Evolutionary conservation across 2,888 invertebrate genomes (phyloP).

Genomic region (Mechanitis mazaeus): DNA sequence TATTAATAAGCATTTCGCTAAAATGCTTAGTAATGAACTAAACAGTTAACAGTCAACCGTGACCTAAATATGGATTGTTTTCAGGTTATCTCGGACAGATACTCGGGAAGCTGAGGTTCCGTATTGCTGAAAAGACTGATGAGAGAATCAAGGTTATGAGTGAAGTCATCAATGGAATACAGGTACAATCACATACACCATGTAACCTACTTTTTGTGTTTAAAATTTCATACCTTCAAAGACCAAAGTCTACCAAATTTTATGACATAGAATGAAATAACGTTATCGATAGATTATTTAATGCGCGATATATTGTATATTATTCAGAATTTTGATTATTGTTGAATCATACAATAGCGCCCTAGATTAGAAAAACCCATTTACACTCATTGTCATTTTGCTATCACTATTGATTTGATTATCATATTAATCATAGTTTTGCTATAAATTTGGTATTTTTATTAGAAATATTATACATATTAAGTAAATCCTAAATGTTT

Average conservation of each 20-base stretch:
- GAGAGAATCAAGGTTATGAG: constrained; percentile 93
- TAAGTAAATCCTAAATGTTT: too few species aligned
- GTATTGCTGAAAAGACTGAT: constrained; percentile 90
- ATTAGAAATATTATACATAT: too few species aligned
- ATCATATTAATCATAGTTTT: neutral
- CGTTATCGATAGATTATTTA: too few species aligned
- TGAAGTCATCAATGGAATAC: constrained; percentile 94
- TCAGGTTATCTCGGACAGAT: constrained; percentile 74
- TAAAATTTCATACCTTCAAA: neutral
- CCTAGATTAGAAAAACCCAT: neutral
- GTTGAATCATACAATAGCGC: neutral
- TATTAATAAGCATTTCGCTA: too few species aligned
- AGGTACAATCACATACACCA: constrained; percentile 71
- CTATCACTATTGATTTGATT: constrained; percentile 8
- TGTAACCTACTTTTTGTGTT: neutral
- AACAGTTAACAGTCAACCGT: too few species aligned
- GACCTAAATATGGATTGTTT: constrained; percentile 25
- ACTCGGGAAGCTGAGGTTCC: constrained; percentile 78
- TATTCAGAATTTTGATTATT: neutral
- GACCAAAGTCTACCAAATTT: too few species aligned
- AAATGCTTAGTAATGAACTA: too few species aligned
- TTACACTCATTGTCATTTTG: constrained; percentile 4
- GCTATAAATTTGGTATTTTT: too few species aligned
- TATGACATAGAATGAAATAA: too few species aligned
- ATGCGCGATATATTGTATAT: too few species aligned